Base-by-base conservation (phyloP, 2,888 invertebrate genomes). In the Tetragonula carbonaria region DNA sequence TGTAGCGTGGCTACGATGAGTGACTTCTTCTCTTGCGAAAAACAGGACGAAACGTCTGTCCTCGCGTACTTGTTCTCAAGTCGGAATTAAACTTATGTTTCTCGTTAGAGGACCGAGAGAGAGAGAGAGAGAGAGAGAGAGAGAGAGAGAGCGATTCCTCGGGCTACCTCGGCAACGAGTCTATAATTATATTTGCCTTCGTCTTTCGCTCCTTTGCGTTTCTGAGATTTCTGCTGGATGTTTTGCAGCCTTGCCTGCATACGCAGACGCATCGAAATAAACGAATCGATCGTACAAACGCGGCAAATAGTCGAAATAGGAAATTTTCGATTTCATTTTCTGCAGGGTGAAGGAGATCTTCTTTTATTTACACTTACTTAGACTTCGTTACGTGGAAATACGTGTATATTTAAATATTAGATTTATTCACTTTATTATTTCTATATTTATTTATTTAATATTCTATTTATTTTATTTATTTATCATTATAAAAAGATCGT, bases 151-250 rank as follows among this genome's bases (percentile, higher is more conserved):
- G 71, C 23, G 77, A 77, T 75, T 78, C 81, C 84, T 68, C 53
- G 83, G 80, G 74, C 67, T 67, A 85, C 82, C 92, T 85, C 91
- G 88, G 91, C 92, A 90, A 91, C 91, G 85, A 82, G 87, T 90
- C 92, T 92, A 92, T 92, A 92, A 92, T 92, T 92, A 92, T 90
- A 88, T 90, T 90, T 88, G 83, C 89, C 87, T 80, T 80, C 75
- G 89, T 86, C 77, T 87, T 82, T 82, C 63, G 87, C 74, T 80
- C 84, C 86, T 78, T 84, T 78, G 73, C 75, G 83, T 86, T 88
- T 88, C 84, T 81, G 74, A 77, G 85, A 87, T 80, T 85, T 88
- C 78, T 80, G 50, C 74, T 80, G 75, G 23, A 67, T 81, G 67
- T 81, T 84, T 78, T 68, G 80, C 85, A 18, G 78, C 55, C 68